Evolutionary conservation across 2,113 vertebrate genomes (phyloP).

Genomic region (Mesocricetus auratus): DNA sequence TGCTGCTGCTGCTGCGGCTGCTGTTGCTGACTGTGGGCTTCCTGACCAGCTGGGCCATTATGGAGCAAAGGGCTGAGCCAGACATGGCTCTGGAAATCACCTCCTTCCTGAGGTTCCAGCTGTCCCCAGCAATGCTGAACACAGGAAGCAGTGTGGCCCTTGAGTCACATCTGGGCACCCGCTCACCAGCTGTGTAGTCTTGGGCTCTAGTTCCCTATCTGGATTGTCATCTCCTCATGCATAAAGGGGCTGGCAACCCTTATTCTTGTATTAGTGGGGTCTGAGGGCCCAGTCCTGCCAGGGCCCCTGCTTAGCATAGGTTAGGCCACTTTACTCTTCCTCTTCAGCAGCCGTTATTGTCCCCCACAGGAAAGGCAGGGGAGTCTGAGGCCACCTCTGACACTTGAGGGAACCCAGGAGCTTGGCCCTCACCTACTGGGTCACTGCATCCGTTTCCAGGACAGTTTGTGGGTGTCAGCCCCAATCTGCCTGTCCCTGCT

Average conservation of each 20-base stretch:
- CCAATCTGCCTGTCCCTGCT: background rate
- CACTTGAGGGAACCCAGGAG: background rate
- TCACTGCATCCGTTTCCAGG: accelerated
- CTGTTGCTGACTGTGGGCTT: background rate
- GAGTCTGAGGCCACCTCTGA: background rate
- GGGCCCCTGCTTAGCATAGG: background rate
- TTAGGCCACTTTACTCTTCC: background rate
- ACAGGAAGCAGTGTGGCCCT: background rate
- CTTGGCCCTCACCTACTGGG: background rate
- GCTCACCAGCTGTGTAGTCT: background rate
- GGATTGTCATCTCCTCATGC: background rate
- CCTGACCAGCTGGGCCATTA: conserved; percentile 56
- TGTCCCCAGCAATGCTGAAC: background rate
- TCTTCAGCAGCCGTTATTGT: background rate
- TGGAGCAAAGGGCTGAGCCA: background rate
- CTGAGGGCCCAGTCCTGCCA: background rate
- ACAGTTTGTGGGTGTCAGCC: background rate
- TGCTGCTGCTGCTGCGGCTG: background rate
- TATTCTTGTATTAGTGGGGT: background rate
- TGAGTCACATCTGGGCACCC: background rate
- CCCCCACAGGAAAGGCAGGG: no score
- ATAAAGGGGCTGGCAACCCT: no score
- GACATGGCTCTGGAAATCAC: background rate
- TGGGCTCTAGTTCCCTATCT: background rate
- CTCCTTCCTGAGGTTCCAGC: background rate